phyloP scores from a whole-genome alignment of 2,888 invertebrate genomes.

The Pycnomerus fuliginosus region DNA sequence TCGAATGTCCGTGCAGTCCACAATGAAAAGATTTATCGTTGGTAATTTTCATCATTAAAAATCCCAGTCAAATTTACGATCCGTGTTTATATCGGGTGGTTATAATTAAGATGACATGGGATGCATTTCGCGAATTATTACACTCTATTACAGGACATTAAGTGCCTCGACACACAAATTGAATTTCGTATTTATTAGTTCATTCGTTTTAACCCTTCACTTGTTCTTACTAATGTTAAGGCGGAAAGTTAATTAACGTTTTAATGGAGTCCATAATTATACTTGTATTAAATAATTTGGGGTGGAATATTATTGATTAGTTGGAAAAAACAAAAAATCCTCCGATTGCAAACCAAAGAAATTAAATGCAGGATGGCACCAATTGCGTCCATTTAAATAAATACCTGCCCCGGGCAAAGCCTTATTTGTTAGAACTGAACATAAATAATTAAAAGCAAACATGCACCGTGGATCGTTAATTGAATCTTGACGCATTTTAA shows the following conservation, averaged over 20 bases:
- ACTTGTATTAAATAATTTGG: too few species aligned
- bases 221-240: slow-evolving; percentile 17
- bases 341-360: slow-evolving; percentile 18
- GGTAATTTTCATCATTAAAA: slow-evolving; percentile 28
- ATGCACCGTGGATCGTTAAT: slow-evolving; percentile 29
- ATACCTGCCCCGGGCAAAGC: slow-evolving; percentile 23
- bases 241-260: slow-evolving; percentile 18
- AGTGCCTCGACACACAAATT: slow-evolving; percentile 28
- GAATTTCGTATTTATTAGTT: slow-evolving; percentile 30
- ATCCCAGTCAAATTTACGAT: slow-evolving; percentile 23
- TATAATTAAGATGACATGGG: slow-evolving; percentile 31
- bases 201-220: slow-evolving; percentile 22
- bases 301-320: too few species aligned
- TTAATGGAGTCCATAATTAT: too few species aligned
- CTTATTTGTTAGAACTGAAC: slow-evolving; percentile 34
- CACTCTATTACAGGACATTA: slow-evolving; percentile 29
- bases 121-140: slow-evolving; percentile 31
- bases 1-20: slow-evolving; percentile 14
- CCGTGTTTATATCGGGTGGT: slow-evolving; percentile 29
- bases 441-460: slow-evolving; percentile 44
- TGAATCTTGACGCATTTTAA: slow-evolving; percentile 18
- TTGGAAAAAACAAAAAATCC: too few species aligned
- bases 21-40: slow-evolving; percentile 22
- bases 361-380: slow-evolving; percentile 23
- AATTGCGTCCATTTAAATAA: slow-evolving; percentile 26